Base-by-base conservation (phyloP, 2,797 vertebrate species). In the Knipowitschia caucasica region DNA sequence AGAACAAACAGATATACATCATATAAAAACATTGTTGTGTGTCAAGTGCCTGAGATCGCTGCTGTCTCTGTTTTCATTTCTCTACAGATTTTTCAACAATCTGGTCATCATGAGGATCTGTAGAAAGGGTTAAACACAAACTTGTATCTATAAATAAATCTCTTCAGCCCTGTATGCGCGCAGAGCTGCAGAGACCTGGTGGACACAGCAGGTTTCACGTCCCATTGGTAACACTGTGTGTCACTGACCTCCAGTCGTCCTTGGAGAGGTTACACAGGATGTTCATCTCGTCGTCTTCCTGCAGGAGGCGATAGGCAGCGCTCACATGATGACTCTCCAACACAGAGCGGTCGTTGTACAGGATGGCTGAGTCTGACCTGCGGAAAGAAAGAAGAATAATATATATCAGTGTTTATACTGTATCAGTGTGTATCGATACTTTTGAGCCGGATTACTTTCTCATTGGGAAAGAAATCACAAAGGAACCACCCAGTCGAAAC, bases 281-380 rank as follows among this genome's bases (percentile, higher is more conserved):
- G 85, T 99, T 99, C 95, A 98, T 99, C 71, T 99, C 97, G 35
- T 98, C 97, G 2, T 99, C 96, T 0, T 99, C 97, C 85, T 99
- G 96, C 51, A 99, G 88, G 50, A 99, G 92, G 53, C 93, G 95
- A 69, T 98, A 99, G 0, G 92, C 93, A 0, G 95, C 95, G 49
- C 97, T 98, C 49, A 99, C 92, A 0, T 99, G 97, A 74, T 99
- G 96, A 66, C 95, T 99, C 86, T 99, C 97, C 72, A 97, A 82
- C 53, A 99, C 95, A 3, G 97, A 93, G 5, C 93, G 92, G 74
- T 99, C 97, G 6, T 99, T 99, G 68, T 99, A 99, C 9, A 99
- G 87, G 84, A 99, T 95, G 9, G 97, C 95, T 65, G 95, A 83
- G 83, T 98, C 96, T 29, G 96, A 99, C 84, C 97, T 99, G 88